Percentiles rank a stretch among this genome's conserved stretches.
Conservation (phyloP, 2,888 invertebrate species). For the Pterostichus madidus region DNA sequence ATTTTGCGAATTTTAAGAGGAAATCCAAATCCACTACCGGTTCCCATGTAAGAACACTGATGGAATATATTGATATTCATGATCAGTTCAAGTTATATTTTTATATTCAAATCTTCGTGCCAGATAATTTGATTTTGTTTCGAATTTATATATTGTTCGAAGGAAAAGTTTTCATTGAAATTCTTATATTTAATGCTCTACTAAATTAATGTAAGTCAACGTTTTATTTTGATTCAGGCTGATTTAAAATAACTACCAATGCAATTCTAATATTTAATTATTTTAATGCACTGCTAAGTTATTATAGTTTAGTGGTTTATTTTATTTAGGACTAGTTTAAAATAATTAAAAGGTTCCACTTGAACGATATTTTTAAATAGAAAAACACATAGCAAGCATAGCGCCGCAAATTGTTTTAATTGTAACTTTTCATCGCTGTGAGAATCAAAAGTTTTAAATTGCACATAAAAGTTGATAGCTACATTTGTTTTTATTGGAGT, state of each 20-base stretch:
- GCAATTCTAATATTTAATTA: too few species aligned
- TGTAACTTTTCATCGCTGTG: slow-evolving; percentile 9
- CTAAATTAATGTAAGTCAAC: background rate
- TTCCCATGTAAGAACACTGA: slow-evolving; percentile 13
- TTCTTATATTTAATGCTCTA: background rate
- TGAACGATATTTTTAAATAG: too few species aligned
- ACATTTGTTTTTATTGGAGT: slow-evolving; percentile 40
- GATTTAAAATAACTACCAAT: too few species aligned
- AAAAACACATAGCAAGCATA: background rate
- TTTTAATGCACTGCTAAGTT: too few species aligned
- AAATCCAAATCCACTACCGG: slow-evolving; percentile 16
- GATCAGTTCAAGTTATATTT: slow-evolving; percentile 41
- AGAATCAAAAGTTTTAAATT: slow-evolving; percentile 36
- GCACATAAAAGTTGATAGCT: slow-evolving; percentile 45
- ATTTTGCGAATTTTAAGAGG: slow-evolving; percentile 17
- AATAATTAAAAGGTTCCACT: too few species aligned
- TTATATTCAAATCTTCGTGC: slow-evolving; percentile 31
- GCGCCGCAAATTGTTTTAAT: slow-evolving; percentile 6
- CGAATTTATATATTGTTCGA: slow-evolving; percentile 27
- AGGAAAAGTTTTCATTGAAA: slow-evolving; percentile 27
- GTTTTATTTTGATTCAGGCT: too few species aligned
- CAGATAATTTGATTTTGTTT: slow-evolving; percentile 40
- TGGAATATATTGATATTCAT: slow-evolving; percentile 50
- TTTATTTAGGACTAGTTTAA: too few species aligned
- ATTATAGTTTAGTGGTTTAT: too few species aligned